These are phyloP conservation scores for Parambassis ranga DNA, from an alignment of 2,797 vertebrate genomes.

Conservation along the genomic window DNA sequence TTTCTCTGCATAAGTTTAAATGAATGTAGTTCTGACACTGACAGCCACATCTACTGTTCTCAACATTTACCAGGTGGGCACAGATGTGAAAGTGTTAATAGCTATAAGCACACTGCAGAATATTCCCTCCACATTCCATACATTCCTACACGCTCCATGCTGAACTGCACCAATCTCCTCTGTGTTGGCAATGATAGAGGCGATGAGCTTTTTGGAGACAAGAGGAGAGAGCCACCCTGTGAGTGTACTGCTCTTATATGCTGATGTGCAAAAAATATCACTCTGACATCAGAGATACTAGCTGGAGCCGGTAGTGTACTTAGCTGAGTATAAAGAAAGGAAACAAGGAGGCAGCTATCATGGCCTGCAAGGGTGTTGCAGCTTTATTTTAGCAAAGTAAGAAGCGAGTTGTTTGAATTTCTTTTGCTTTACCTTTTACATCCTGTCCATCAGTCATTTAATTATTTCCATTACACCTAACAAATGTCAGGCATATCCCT, in stretches of 20 bases:
- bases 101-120: conserved; percentile 13
- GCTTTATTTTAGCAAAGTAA: neutral
- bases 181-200: conserved; percentile 1
- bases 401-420: conserved; percentile 21
- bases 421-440: conserved; percentile 18
- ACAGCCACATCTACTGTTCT: neutral
- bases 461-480: conserved; percentile 57
- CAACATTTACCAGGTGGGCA: conserved; percentile 6
- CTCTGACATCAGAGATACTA: neutral
- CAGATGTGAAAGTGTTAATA: conserved; percentile 28
- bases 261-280: neutral
- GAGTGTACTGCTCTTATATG: neutral
- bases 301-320: neutral
- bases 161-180: neutral
- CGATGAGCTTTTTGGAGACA: neutral
- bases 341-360: too few species aligned
- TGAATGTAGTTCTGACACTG: neutral
- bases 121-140: conserved; percentile 40
- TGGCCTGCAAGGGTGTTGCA: neutral
- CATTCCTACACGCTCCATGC: conserved; percentile 30
- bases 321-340: neutral
- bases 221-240: neutral
- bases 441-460: conserved; percentile 53
- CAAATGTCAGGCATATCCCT: conserved; percentile 68
- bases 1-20: too few species aligned